Base-by-base conservation (phyloP, 2,797 vertebrate genomes). In the Helostoma temminkii region DNA sequence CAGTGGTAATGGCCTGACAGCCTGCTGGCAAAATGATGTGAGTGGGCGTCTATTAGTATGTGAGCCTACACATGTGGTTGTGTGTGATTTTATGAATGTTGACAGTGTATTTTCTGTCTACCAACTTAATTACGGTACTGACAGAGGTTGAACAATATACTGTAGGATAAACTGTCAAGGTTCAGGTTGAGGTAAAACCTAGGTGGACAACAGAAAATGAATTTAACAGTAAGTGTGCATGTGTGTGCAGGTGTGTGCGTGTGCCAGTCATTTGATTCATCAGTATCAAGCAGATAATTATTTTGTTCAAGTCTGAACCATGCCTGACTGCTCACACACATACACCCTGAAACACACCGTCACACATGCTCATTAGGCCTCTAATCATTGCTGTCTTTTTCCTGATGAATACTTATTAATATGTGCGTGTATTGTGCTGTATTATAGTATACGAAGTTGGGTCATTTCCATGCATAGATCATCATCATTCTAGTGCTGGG, bases 381-480 rank as follows among this genome's bases (percentile, higher is more conserved):
- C 49, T 82, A 90, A 90, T 91, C 81, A 90, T 70, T 68, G 76
- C 81, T 87, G 82, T 88, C 83, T 83, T 83, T 80, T 86, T 82
- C 43, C 68, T 81, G 81, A 86, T 85, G 81, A 91, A 88, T 85
- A 73, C 79, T 71, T 77, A 88, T 89, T 76, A 71, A 66, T 37
- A 55, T 62, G 42, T 70, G 57, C 52, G 50, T 54, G 26, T 28
- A n/a, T n/a, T n/a, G n/a, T 49, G 43, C 55, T 36, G 24, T 67
- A 42, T 57, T 52, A 57, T 70, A 22, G 39, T 55, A 63, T 78
- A 71, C 22, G 52, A 72, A 71, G 63, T 52, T 62, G 48, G 80
- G 39, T 86, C 62, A 75, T 82, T 83, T 80, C 85, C 73, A 84
- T 80, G 74, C 69, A 69, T 70, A 76, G 55, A 48, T 71, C 72